Percentiles rank a stretch among this genome's conserved stretches.
Evolutionary conservation across 2,113 vertebrate species (phyloP).

Genomic region (Oreochromis tanganicae): DNA sequence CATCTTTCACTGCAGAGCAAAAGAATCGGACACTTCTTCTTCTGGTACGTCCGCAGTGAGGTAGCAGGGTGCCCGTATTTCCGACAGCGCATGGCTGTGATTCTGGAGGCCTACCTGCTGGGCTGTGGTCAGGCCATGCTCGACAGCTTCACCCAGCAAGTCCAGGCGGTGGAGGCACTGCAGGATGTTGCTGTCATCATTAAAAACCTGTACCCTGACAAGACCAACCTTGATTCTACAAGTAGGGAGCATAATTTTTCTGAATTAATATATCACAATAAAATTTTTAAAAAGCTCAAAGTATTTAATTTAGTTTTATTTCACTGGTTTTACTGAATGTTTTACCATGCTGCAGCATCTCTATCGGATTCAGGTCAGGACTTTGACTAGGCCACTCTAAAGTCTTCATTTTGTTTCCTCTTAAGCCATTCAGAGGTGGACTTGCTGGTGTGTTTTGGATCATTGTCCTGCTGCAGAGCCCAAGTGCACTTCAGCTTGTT

Average conservation of each 20-base stretch:
- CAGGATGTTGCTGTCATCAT: constrained; percentile 54
- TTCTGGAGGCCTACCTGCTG: constrained; percentile 75
- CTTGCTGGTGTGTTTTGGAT: not conserved
- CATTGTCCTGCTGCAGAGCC: not conserved
- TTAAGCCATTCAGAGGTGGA: not conserved
- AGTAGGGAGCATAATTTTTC: constrained; percentile 24
- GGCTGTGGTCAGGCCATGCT: constrained; percentile 73
- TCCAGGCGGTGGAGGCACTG: constrained; percentile 65
- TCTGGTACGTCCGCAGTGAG: constrained; percentile 77
- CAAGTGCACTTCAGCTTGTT: not conserved
- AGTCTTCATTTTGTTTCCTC: not conserved
- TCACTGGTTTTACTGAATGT: not conserved
- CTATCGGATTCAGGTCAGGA: not conserved
- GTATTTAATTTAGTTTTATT: not conserved
- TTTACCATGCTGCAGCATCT: not conserved
- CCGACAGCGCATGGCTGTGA: constrained; percentile 73
- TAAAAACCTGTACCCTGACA: constrained; percentile 69
- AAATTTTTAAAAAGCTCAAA: not conserved
- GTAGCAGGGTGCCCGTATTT: constrained; percentile 70
- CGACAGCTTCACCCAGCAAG: constrained; percentile 64
- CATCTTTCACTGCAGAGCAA: constrained; percentile 66
- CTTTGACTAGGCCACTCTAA: not conserved
- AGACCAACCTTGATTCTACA: constrained; percentile 56
- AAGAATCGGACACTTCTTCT: constrained; percentile 79
- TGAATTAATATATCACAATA: not conserved